Conservation (phyloP, 2,888 invertebrate genomes). For the Cheilosia scutellata region DNA sequence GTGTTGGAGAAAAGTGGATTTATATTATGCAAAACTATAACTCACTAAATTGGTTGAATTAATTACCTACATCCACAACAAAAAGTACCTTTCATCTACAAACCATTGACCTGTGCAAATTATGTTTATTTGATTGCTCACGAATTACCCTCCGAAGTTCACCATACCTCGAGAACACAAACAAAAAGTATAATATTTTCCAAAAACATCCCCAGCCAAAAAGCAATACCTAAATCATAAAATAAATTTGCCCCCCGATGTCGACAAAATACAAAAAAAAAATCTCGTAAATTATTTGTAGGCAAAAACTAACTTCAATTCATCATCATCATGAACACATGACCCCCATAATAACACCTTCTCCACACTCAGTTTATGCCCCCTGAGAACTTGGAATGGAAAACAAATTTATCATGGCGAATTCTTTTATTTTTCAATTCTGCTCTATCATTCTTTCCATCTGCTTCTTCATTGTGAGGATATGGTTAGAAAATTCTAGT, state of each 20-base stretch:
- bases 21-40: no score
- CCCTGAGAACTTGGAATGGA: conserved; percentile 64
- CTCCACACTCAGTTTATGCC: conserved; percentile 36
- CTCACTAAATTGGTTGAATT: no score
- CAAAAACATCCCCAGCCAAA: no score
- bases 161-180: no score
- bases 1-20: no score
- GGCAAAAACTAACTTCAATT: conserved; percentile 48
- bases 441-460: conserved; percentile 52
- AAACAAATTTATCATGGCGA: conserved; percentile 66
- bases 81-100: no score
- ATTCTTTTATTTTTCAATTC: conserved; percentile 37
- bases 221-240: no score
- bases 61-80: no score
- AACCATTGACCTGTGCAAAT: no score
- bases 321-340: conserved; percentile 53
- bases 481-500: conserved; percentile 44
- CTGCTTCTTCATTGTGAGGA: conserved; percentile 34
- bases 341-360: conserved; percentile 61
- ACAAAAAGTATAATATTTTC: no score
- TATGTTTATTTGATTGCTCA: no score
- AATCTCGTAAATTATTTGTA: conserved; percentile 47
- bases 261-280: conserved; percentile 24
- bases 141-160: background rate
- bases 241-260: conserved; percentile 27